Conservation (phyloP, 1,140 invertebrate genomes). For the Mylabris phalerata region DNA sequence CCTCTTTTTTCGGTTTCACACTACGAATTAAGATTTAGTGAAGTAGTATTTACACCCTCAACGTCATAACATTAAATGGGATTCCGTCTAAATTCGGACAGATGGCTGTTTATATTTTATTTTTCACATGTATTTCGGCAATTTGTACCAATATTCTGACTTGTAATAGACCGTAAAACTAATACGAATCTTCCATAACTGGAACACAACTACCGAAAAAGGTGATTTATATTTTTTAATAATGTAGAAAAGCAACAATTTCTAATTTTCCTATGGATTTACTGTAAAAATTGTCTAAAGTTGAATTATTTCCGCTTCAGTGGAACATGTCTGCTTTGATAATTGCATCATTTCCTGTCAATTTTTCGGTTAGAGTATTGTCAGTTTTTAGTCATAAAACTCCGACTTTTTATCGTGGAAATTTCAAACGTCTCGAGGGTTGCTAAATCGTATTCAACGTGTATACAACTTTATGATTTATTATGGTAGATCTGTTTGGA, state of each 20-base stretch:
- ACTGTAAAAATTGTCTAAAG: no score
- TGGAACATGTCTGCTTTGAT: not conserved
- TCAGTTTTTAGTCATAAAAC: not conserved
- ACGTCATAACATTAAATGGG: conserved; percentile 15
- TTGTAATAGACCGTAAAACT: conserved; percentile 22
- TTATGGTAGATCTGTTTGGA: conserved; percentile 21
- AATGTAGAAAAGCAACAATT: no score
- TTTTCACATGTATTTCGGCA: conserved; percentile 32
- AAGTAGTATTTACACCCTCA: conserved; percentile 1
- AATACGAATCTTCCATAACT: conserved; percentile 1
- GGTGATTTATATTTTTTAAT: no score
- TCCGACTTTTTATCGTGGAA: conserved; percentile 10
- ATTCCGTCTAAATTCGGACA: conserved; percentile 31
- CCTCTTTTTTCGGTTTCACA: no score
- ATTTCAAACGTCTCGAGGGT: conserved; percentile 10
- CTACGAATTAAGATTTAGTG: conserved; percentile 11
- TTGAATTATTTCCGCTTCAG: no score
- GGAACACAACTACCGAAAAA: no score
- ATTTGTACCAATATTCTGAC: conserved; percentile 33
- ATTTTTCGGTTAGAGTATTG: not conserved
- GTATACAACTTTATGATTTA: conserved; percentile 23
- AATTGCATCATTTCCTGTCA: conserved; percentile 14
- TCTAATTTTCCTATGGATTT: no score
- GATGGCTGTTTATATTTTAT: conserved; percentile 34
- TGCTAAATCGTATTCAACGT: conserved; percentile 18